Percentiles rank a stretch among this genome's conserved stretches.
Evolutionary conservation across 2,888 invertebrate species (phyloP).

Genomic region (Ernsta delagoae): DNA sequence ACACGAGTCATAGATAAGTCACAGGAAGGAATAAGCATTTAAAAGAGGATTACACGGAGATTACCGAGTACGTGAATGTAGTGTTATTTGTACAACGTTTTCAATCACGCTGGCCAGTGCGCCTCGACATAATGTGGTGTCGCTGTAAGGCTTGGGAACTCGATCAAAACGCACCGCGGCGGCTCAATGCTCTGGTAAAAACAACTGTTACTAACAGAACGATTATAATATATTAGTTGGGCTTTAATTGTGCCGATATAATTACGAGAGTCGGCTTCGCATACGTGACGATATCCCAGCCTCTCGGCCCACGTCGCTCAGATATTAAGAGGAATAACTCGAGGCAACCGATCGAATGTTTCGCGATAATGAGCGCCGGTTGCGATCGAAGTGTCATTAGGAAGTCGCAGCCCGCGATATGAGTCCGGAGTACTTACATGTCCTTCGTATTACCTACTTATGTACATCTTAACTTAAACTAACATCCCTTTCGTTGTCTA

Average conservation of each 20-base stretch:
- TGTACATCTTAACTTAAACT: background rate
- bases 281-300: slow-evolving; percentile 83
- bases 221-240: slow-evolving; percentile 85
- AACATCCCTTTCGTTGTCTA: slow-evolving; percentile 15
- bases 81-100: slow-evolving; percentile 54
- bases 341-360: slow-evolving; percentile 78
- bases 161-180: slow-evolving; percentile 61
- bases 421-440: slow-evolving; percentile 75
- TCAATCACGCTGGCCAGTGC: slow-evolving; percentile 60
- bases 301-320: slow-evolving; percentile 66
- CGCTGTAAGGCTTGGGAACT: slow-evolving; percentile 59
- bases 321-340: slow-evolving; percentile 83
- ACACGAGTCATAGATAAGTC: background rate
- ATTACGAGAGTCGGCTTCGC: slow-evolving; percentile 74
- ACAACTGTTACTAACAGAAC: slow-evolving; percentile 76
- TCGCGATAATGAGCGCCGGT: slow-evolving; percentile 77
- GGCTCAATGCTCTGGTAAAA: slow-evolving; percentile 75
- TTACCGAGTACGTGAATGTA: slow-evolving; percentile 36
- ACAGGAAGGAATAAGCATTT: background rate
- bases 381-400: slow-evolving; percentile 83
- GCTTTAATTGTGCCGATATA: slow-evolving; percentile 83
- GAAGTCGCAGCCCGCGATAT: slow-evolving; percentile 79
- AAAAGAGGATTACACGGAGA: slow-evolving; percentile 30
- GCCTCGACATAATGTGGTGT: slow-evolving; percentile 34
- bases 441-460: slow-evolving; percentile 48